Evolutionary conservation across 2,113 vertebrate genomes (phyloP).

Genomic region (Nycticebus coucang): DNA sequence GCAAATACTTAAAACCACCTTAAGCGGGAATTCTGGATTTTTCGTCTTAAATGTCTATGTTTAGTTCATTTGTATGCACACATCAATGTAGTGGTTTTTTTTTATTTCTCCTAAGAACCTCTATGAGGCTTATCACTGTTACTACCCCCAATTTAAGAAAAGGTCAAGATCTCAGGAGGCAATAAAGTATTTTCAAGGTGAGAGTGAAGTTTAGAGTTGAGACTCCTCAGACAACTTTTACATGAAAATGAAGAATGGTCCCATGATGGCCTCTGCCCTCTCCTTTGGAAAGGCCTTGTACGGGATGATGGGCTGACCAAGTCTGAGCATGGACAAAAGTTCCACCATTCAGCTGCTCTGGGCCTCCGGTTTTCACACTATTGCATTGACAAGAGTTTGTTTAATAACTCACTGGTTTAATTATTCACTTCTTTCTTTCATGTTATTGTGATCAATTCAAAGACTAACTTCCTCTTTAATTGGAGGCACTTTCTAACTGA

Average conservation of each 20-base stretch:
- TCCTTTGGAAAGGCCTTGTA: neutral
- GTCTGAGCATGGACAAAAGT: neutral
- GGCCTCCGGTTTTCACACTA: neutral
- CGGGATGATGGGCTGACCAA: neutral
- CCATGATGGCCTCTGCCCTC: no score
- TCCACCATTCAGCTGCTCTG: neutral
- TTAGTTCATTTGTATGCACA: neutral
- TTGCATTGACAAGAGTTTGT: neutral
- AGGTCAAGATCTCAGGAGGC: neutral
- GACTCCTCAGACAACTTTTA: neutral
- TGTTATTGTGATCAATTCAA: neutral
- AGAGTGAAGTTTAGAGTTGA: neutral
- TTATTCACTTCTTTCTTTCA: neutral
- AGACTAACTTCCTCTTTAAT: neutral
- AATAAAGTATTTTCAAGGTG: neutral
- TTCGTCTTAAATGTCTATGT: neutral
- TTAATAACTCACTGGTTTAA: neutral
- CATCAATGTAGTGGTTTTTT: neutral
- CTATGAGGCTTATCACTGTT: neutral
- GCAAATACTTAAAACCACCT: neutral
- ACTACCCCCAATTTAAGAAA: neutral
- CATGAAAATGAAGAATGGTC: neutral
- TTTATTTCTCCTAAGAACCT: neutral
- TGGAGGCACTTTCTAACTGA: constrained; percentile 1
- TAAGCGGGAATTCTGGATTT: neutral